Evolutionary conservation across 2,888 invertebrate genomes (phyloP).

Genomic region (Holacanthella duospinosa): DNA sequence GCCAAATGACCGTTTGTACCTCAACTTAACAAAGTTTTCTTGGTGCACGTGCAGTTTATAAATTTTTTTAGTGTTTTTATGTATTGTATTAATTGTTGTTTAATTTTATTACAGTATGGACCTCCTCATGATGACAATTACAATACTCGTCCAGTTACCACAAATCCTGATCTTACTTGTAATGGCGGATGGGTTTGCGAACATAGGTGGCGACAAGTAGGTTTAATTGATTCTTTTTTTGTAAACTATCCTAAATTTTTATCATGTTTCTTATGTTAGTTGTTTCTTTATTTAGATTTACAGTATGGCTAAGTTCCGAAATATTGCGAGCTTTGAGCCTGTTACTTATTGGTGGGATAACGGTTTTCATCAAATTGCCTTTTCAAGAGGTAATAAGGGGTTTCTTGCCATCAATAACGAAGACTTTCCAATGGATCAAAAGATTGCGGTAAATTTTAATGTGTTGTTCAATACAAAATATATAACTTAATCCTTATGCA

Average conservation of each 20-base stretch:
- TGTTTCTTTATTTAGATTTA: constrained; percentile 46
- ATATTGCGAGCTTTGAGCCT: constrained; percentile 48
- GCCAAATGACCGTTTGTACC: no score
- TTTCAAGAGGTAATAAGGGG: constrained; percentile 47
- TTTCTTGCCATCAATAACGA: constrained; percentile 55
- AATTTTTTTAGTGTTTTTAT: no score
- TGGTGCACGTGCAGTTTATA: no score
- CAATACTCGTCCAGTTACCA: constrained; percentile 41
- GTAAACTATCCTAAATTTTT: not conserved
- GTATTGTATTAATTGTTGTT: not conserved
- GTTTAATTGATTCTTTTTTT: no score
- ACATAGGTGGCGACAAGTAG: constrained; percentile 48
- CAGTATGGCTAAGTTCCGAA: constrained; percentile 67
- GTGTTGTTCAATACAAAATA: constrained; percentile 45
- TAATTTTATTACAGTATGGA: constrained; percentile 23
- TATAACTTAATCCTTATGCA: not conserved
- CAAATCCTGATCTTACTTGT: constrained; percentile 41
- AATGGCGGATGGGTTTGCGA: constrained; percentile 44
- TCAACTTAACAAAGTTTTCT: no score
- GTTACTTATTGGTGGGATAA: constrained; percentile 69
- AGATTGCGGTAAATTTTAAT: constrained; percentile 45
- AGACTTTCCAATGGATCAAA: constrained; percentile 38
- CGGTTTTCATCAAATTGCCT: constrained; percentile 66
- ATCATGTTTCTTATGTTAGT: no score
- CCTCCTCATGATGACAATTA: constrained; percentile 40